phyloP scores from a whole-genome alignment of 2,888 invertebrate species.

The Leptopilina myrica region DNA sequence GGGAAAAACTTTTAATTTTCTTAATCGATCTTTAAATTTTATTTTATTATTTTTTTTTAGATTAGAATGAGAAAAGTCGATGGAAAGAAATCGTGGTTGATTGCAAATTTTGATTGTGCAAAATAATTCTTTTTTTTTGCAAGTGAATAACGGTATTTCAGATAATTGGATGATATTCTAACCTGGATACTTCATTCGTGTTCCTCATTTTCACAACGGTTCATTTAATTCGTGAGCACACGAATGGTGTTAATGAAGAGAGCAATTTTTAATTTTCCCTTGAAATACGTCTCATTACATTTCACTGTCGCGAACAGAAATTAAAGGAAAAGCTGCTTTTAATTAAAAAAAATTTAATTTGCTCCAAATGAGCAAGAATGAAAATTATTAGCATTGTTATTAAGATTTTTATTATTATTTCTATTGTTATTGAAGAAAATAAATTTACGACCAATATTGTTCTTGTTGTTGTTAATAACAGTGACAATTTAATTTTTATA shows the following conservation, averaged over 20 bases:
- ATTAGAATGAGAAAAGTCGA: no score
- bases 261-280: neutral
- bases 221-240: slow-evolving; percentile 47
- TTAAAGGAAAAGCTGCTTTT: neutral
- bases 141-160: slow-evolving; percentile 4
- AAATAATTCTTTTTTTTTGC: neutral
- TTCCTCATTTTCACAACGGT: slow-evolving; percentile 42
- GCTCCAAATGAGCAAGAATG: neutral
- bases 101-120: neutral
- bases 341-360: neutral
- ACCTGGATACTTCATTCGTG: slow-evolving; percentile 11
- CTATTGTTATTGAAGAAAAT: neutral
- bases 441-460: neutral
- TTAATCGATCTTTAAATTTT: neutral
- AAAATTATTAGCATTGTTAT: neutral
- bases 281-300: neutral
- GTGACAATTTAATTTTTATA: no score
- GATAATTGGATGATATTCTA: slow-evolving; percentile 6
- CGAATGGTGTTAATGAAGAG: slow-evolving; percentile 49
- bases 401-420: neutral
- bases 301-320: neutral
- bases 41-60: no score
- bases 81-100: neutral
- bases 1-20: no score
- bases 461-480: no score